Base-by-base conservation (phyloP, 2,797 vertebrate species). In the Xyrichtys novacula region DNA sequence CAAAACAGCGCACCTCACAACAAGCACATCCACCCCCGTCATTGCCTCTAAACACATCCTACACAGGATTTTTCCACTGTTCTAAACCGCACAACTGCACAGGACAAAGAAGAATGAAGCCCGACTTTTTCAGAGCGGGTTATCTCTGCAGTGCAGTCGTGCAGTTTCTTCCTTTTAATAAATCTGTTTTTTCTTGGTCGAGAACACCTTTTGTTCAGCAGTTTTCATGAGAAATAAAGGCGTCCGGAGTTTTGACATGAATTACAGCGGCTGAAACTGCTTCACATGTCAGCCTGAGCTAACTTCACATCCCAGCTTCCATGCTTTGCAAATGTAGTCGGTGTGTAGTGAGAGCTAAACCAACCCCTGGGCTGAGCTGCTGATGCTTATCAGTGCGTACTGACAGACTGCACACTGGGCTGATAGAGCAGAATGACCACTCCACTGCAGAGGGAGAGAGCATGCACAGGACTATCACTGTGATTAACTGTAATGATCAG, bases 401-500 rank as follows among this genome's bases (percentile, higher is more conserved):
- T 5, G 32, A 55, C 68, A 34, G 19, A 3, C 40, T 53, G 59
- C 65, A 62, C 59, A 22, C 65, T 16, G 73, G 73, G 71, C 78
- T 87, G 78, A 84, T 81, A 65, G 80, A 73, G 78, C 69, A 74
- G 71, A 84, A 76, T 85, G 89, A 91, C 86, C 89, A 87, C 83
- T 90, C 86, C 83, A 88, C 82, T 63, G 71, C 74, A 71, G 77
- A 87, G 50, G 81, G 50, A 83, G 79, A 73, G 80, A 65, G 78
- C 68, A 47, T 77, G 85, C 81, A 80, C 86, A 78, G 76, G 83
- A 73, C 86, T 86, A 88, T 93, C 90, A 87, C 75, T 65, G 87
- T 90, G 89, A 90, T 90, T 90, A 90, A 88, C 86, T 86, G 81
- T 91, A 88, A 93, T 93, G 88, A 93, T 78, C 64, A n/a, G 84